Base-by-base conservation (phyloP, 2,113 vertebrate species). In the Maccullochella peelii region DNA sequence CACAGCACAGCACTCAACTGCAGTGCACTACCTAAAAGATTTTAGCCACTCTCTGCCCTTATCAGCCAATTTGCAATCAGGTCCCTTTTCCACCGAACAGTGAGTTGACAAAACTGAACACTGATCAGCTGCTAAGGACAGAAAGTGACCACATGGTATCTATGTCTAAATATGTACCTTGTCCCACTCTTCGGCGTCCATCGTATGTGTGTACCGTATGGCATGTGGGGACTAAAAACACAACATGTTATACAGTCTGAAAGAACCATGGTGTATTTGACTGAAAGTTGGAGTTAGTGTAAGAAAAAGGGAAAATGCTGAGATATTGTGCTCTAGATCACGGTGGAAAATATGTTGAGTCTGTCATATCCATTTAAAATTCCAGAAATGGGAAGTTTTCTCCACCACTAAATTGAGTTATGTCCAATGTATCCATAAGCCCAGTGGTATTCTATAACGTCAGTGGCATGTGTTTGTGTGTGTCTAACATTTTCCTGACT, bases 161-260 rank as follows among this genome's bases (percentile, higher is more conserved):
- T 87, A 92, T 12, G 66, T 84, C 89, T 92, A 92, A 90, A 85
- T 90, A 72, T 57, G 91, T 96, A 95, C 95, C 95, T 96, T 90
- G 88, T 95, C 90, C 91, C 95, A 88, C 55, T 92, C 89, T 93
- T 91, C 83, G 94, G 89, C 66, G 93, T 95, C 93, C 94, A 95
- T 94, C 94, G 87, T 90, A 95, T 92, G 84, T 94, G 93, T 89
- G 93, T 90, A 86, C 93, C 90, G 89, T 95, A 93, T 25, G 92
- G 92, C 88, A 92, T 95, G 93, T 92, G 92, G 91, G 90, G 93
- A 90, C 95, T 95, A 95, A 91, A 95, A 95, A 93, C 91, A 94
- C 91, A 94, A 93, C 80, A 92, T 61, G 93, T 94, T 94, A 94
- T 89, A 92, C 86, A 93, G 50, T 58, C 87, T 84, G 83, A 82